Base-by-base conservation (phyloP, 2,888 invertebrate genomes). In the Criorhina ranunculi region DNA sequence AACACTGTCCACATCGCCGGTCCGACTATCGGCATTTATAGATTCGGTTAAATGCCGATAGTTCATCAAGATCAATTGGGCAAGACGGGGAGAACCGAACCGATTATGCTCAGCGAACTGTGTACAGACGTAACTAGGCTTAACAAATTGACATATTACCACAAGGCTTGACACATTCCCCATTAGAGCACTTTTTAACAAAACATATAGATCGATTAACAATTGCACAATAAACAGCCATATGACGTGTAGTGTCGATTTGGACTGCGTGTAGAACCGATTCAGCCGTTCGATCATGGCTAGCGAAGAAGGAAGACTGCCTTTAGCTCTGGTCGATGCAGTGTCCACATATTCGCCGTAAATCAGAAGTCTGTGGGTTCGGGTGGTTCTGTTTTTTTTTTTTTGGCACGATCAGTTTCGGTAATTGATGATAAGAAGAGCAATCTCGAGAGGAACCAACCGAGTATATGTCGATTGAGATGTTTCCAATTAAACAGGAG, bases 281-380 rank as follows among this genome's bases (percentile, higher is more conserved):
- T 85, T 76, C 70, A 80, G 35, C 70, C 85, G 85, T 85, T 80
- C 80, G 76, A 76, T 76, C 85, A 85, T 85, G 80, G 69, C 85
- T 70, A 76, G 37, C 59, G 83, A 79, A 75, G 46, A 8, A 51
- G 42, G 51, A 70, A 76, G 80, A 85, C 85, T 85, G 75, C 44
- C 46, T 33, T 4, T 24, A 24, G 24, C 24, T 24, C 40, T 24
- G 11, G 42, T 44, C 49, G 60, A 53, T n/a, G 59, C 60, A 60
- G 31, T 31, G 35, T 59, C 15, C 55, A 76, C 9, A 46, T 37
- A 80, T 85, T 83, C 85, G 85, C 80, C 85, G 85, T 57, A 73
- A 69, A n/a, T 72, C 37, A 12, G 35, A 73, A 57, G 49, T 62
- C 53, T 11, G 6, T 42, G 6, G 15, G 15, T 42, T 59, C 42